A percentile compares a stretch with the other conserved stretches of the same genome.
These are phyloP conservation scores for Ochropleura plecta DNA, from an alignment of 2,888 invertebrate species.

Conservation along the genomic window DNA sequence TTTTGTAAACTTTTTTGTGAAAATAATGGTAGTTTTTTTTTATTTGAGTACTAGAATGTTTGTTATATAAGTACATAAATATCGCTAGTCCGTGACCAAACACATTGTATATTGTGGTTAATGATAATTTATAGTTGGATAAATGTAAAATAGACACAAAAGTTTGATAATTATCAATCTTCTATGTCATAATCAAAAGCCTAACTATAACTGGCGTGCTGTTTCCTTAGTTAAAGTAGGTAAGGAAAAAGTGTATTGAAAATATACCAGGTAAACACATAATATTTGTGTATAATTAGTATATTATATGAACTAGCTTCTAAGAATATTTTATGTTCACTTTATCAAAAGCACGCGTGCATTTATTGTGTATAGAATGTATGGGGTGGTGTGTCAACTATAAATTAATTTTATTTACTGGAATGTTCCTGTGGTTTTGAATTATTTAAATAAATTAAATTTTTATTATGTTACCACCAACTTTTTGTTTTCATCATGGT, in stretches of 20 bases:
- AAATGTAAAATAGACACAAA: not conserved
- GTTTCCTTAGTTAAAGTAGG: conserved; percentile 14
- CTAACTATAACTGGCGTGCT: not conserved
- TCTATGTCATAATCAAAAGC: not conserved
- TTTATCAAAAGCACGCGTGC: conserved; percentile 20
- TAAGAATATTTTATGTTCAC: conserved; percentile 28
- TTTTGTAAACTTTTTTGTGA: too few relatives aligned
- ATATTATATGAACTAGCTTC: conserved; percentile 12
- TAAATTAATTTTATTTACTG: conserved; percentile 43
- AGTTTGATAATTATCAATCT: not conserved
- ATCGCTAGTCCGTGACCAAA: too few relatives aligned
- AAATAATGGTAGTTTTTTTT: too few relatives aligned
- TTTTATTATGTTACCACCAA: conserved; percentile 55
- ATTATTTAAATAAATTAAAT: conserved; percentile 53
- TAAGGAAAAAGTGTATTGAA: conserved; percentile 28
- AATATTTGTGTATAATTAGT: conserved; percentile 35
- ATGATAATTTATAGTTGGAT: not conserved
- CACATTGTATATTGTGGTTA: too few relatives aligned
- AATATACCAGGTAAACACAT: conserved; percentile 23
- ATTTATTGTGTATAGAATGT: conserved; percentile 44
- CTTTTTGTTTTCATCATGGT: conserved; percentile 7
- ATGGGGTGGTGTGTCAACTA: conserved; percentile 29
- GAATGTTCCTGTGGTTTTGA: conserved; percentile 40
- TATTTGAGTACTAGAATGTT: too few relatives aligned
- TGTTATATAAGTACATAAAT: too few relatives aligned